Percentiles rank a stretch among this genome's conserved stretches.
These are phyloP conservation scores for Tragelaphus oryx DNA, from an alignment of 2,797 vertebrate genomes.

Conservation along the genomic window DNA sequence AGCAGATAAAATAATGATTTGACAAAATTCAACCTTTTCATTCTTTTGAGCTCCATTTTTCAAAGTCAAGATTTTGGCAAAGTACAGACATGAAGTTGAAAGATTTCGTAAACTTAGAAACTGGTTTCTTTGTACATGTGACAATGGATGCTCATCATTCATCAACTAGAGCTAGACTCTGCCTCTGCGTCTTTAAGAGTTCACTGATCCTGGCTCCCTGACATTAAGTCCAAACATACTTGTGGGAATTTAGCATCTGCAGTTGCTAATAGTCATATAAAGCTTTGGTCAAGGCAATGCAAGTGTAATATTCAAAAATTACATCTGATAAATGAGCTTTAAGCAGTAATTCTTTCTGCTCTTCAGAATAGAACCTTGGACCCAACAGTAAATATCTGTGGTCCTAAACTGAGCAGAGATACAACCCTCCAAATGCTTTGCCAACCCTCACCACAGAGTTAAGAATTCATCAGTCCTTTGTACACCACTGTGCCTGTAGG, in stretches of 20 bases:
- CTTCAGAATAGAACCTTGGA: background rate
- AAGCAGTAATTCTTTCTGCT: background rate
- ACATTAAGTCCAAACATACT: background rate
- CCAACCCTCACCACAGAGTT: background rate
- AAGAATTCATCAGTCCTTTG: background rate
- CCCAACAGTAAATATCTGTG: background rate
- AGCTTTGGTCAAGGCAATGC: background rate
- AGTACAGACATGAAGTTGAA: background rate
- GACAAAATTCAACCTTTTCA: background rate
- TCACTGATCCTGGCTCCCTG: background rate
- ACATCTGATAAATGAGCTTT: background rate
- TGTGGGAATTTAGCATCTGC: background rate
- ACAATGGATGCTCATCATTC: accelerated
- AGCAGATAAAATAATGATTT: background rate
- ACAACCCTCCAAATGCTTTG: background rate
- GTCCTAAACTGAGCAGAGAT: background rate
- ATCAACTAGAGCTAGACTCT: background rate
- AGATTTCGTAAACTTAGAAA: background rate
- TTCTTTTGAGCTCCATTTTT: background rate
- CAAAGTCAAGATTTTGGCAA: background rate
- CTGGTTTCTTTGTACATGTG: background rate
- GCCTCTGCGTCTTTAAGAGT: background rate
- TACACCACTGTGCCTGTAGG: accelerated
- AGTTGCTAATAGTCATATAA: background rate
- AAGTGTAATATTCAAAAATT: background rate